phyloP scores from a whole-genome alignment of 1,140 invertebrate genomes.

The Rhynchophorus ferrugineus region DNA sequence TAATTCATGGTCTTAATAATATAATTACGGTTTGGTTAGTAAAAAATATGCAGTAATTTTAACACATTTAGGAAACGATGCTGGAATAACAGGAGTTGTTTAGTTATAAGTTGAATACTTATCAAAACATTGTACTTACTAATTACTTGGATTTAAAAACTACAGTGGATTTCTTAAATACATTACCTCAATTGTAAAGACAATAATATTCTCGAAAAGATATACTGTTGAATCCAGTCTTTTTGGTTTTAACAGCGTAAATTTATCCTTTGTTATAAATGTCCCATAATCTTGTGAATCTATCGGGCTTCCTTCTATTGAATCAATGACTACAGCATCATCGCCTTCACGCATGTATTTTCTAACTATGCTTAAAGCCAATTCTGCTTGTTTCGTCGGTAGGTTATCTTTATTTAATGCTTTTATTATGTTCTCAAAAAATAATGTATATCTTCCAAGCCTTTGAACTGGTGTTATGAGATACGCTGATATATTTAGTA shows the following conservation, averaged over 20 bases:
- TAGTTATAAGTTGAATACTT: too few relatives aligned
- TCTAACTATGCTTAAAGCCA: slow-evolving; percentile 27
- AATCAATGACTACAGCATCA: slow-evolving; percentile 32
- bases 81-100: too few relatives aligned
- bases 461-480: slow-evolving; percentile 34
- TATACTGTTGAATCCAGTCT: slow-evolving; percentile 30
- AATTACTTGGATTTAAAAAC: too few relatives aligned
- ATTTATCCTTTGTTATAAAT: slow-evolving; percentile 30
- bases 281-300: slow-evolving; percentile 28
- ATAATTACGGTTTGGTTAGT: too few relatives aligned
- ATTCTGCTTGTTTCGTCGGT: slow-evolving; percentile 13
- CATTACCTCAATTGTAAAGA: slow-evolving; percentile 23
- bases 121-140: too few relatives aligned
- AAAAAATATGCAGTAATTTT: too few relatives aligned
- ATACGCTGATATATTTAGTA: slow-evolving; percentile 29
- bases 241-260: slow-evolving; percentile 29
- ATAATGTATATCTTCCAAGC: slow-evolving; percentile 31
- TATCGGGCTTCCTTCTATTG: slow-evolving; percentile 27
- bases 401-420: slow-evolving; percentile 22
- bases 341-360: slow-evolving; percentile 30
- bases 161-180: too few relatives aligned
- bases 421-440: slow-evolving; percentile 32
- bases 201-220: slow-evolving; percentile 29
- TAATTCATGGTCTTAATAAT: too few relatives aligned
- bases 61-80: too few relatives aligned